Percentiles rank a stretch among this genome's conserved stretches.
Evolutionary conservation across 2,797 vertebrate genomes (phyloP).

Genomic region (Microctenopoma stevenorrisi): DNA sequence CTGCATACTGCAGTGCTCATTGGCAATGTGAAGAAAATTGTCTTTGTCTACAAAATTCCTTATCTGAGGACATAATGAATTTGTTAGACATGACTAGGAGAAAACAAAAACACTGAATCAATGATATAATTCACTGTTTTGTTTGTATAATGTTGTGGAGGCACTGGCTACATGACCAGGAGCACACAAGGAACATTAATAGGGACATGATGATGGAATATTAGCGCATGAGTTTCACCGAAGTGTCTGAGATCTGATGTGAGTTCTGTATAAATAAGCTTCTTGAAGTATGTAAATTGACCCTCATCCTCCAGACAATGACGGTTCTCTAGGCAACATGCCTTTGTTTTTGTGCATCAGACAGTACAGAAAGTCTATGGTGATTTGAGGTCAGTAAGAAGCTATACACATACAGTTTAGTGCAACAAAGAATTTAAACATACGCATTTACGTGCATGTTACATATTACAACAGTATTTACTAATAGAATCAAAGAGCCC

Average conservation of each 20-base stretch:
- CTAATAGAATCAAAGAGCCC: neutral
- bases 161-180: neutral
- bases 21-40: conserved; percentile 15
- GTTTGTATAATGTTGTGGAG: conserved; percentile 10
- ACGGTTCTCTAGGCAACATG: no score
- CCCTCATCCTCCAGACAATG: no score
- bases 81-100: conserved; percentile 1
- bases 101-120: conserved; percentile 4
- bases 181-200: neutral
- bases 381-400: no score
- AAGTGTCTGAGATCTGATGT: neutral
- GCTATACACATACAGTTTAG: no score
- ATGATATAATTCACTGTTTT: conserved; percentile 24
- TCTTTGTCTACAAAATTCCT: no score
- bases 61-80: conserved; percentile 22
- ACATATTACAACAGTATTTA: no score
- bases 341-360: no score
- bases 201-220: neutral
- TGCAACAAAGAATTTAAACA: no score
- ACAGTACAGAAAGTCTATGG: no score
- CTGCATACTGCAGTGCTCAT: conserved; percentile 25
- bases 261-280: conserved; percentile 3
- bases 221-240: conserved; percentile 3
- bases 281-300: neutral
- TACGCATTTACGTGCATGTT: no score